Evolutionary conservation across 2,888 invertebrate genomes (phyloP).

Genomic region (Parnassius smintheus): DNA sequence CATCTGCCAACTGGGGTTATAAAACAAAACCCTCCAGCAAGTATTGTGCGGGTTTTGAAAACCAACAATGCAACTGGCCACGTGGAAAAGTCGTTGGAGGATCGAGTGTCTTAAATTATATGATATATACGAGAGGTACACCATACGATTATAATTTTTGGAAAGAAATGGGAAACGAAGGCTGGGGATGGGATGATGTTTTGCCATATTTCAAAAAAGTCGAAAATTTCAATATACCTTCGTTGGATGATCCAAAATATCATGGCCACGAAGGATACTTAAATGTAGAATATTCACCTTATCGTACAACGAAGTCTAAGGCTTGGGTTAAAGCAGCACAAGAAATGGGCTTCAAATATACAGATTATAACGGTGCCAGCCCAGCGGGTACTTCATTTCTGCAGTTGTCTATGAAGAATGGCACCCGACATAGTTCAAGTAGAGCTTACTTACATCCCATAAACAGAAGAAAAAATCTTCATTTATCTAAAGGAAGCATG

Average conservation of each 20-base stretch:
- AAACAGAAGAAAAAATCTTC: constrained; percentile 81
- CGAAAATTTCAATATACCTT: constrained; percentile 85
- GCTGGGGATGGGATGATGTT: constrained; percentile 88
- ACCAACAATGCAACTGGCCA: constrained; percentile 89
- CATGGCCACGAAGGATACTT: constrained; percentile 82
- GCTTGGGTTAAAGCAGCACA: constrained; percentile 83
- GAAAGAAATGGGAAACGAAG: constrained; percentile 85
- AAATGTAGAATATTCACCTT: constrained; percentile 78
- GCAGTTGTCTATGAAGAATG: constrained; percentile 84
- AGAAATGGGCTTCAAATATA: constrained; percentile 81
- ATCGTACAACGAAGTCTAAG: constrained; percentile 70
- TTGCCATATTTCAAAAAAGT: constrained; percentile 89
- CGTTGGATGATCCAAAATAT: constrained; percentile 70
- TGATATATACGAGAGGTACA: constrained; percentile 89
- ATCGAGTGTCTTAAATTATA: constrained; percentile 88
- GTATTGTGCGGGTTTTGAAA: constrained; percentile 88
- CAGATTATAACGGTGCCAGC: constrained; percentile 83
- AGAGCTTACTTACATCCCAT: constrained; percentile 84
- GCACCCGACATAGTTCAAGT: constrained; percentile 84
- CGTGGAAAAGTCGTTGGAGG: constrained; percentile 92
- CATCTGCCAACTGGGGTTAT: constrained; percentile 89
- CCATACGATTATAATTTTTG: constrained; percentile 88
- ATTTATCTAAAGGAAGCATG: constrained; percentile 81
- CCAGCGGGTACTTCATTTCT: constrained; percentile 83
- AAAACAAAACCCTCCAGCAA: constrained; percentile 87